Conservation (phyloP, 1,140 invertebrate species). For the Trachymyrmex cornetzi region DNA sequence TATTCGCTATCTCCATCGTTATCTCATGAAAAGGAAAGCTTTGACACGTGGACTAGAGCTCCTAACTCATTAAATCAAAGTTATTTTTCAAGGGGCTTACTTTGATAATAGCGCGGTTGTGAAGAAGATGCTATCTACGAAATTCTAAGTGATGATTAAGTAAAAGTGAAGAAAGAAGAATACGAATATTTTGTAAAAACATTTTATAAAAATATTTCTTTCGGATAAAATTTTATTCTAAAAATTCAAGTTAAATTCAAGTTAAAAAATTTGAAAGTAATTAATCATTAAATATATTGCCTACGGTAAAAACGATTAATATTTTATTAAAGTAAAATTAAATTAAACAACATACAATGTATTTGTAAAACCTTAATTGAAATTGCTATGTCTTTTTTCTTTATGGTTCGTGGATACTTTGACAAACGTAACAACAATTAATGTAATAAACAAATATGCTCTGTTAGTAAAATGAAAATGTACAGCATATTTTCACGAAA, state of each 20-base stretch:
- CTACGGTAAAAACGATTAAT: background rate
- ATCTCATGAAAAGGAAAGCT: background rate
- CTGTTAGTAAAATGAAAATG: background rate
- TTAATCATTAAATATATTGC: background rate
- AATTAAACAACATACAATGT: background rate
- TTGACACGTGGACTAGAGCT: background rate
- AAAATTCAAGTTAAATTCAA: background rate
- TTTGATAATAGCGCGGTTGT: background rate
- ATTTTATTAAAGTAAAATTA: background rate
- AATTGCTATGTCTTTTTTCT: background rate
- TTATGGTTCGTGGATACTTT: background rate
- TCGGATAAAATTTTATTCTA: background rate
- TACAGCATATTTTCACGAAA: background rate
- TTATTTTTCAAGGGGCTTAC: slow-evolving; percentile 20
- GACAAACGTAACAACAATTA: background rate
- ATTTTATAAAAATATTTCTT: background rate
- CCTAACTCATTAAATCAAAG: slow-evolving; percentile 12
- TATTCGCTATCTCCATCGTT: background rate
- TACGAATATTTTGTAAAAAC: background rate
- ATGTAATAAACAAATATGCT: background rate
- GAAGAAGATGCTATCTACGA: background rate
- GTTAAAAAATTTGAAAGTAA: background rate
- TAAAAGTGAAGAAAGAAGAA: background rate
- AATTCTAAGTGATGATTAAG: background rate
- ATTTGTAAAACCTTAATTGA: background rate